Conservation (phyloP, 2,797 vertebrate species). For the Sylvia borin region DNA sequence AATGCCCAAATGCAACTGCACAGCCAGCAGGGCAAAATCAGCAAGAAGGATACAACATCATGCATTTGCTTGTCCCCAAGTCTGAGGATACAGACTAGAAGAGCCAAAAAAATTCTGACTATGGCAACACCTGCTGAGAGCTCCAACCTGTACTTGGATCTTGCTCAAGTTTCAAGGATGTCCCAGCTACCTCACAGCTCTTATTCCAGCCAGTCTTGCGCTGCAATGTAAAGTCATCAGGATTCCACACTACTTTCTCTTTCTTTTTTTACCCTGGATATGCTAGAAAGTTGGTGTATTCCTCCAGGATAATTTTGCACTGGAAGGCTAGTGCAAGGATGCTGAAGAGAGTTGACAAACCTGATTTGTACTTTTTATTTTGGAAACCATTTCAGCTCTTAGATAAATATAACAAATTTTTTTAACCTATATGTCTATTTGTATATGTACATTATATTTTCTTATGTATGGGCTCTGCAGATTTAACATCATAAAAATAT, state of each 20-base stretch:
- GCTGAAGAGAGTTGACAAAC: neutral
- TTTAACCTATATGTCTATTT: neutral
- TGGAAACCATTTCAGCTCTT: neutral
- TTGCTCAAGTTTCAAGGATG: neutral
- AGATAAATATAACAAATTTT: neutral
- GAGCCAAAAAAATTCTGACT: neutral
- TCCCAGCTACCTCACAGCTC: neutral
- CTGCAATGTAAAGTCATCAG: neutral
- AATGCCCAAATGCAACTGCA: neutral
- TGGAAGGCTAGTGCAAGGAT: neutral
- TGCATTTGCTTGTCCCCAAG: neutral
- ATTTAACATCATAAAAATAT: neutral
- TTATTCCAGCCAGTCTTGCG: neutral
- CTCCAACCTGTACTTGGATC: neutral
- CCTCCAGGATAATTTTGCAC: neutral
- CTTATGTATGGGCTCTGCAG: neutral
- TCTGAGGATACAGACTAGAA: neutral
- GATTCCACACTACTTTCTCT: neutral
- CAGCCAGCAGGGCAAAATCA: neutral
- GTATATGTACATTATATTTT: neutral
- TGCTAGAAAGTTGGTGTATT: neutral
- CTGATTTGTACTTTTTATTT: neutral
- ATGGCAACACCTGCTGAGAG: neutral
- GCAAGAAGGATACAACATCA: neutral
- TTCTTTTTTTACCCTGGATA: neutral